phyloP scores from a whole-genome alignment of 2,888 invertebrate genomes.

The Pachycephus smyrnensis region DNA sequence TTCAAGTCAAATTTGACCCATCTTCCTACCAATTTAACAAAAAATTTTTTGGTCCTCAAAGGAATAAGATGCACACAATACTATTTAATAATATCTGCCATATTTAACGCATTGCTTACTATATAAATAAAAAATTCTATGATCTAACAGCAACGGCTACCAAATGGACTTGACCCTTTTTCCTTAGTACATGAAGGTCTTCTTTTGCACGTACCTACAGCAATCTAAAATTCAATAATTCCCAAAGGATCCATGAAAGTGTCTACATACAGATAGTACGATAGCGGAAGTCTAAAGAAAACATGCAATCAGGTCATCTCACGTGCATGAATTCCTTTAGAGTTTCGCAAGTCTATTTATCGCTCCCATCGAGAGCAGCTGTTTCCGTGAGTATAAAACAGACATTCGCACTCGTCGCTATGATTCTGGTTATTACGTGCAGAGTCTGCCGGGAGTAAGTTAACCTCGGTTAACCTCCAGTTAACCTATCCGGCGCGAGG shows the following conservation, averaged over 20 bases:
- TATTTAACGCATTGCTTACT: background rate
- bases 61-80: background rate
- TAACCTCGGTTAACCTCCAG: background rate
- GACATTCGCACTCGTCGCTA: constrained; percentile 31
- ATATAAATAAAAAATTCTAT: background rate
- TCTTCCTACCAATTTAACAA: background rate
- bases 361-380: constrained; percentile 5
- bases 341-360: background rate
- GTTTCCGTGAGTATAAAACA: constrained; percentile 31
- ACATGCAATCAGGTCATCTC: background rate
- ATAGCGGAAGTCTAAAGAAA: background rate
- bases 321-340: background rate
- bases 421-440: constrained; percentile 33
- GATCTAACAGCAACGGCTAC: background rate
- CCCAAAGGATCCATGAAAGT: background rate
- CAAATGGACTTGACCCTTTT: background rate
- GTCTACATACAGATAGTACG: background rate
- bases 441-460: constrained; percentile 16
- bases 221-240: background rate
- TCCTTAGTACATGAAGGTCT: background rate
- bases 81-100: background rate
- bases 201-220: background rate
- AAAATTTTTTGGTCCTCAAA: background rate
- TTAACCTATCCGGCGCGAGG: background rate
- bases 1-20: no score